Evolutionary conservation across 2,888 invertebrate species (phyloP).

Genomic region (Petrolisthes manimaculis): DNA sequence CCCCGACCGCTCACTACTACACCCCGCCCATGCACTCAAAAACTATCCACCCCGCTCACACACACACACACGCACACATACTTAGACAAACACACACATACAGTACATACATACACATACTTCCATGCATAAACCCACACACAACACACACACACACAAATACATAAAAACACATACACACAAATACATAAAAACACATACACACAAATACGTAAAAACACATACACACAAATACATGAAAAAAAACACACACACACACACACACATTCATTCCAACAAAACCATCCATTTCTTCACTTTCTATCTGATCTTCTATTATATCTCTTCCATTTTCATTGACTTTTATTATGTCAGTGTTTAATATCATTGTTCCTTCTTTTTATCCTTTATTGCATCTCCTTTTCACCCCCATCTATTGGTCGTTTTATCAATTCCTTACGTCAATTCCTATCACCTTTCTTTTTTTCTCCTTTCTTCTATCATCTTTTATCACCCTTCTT

Average conservation of each 20-base stretch:
- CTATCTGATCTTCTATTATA: no score
- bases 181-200: slow-evolving; percentile 28
- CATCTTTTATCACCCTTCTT: neutral
- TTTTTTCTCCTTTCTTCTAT: neutral
- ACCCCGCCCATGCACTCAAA: neutral
- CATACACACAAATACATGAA: neutral
- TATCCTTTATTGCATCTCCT: neutral
- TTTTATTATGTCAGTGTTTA: neutral
- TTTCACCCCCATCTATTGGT: neutral
- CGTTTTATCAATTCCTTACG: neutral
- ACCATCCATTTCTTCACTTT: no score
- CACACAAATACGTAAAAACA: neutral
- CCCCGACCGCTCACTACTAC: neutral
- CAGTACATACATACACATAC: neutral
- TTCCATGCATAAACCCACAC: neutral
- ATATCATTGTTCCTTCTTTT: neutral
- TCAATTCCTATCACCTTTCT: neutral
- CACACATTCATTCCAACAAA: neutral
- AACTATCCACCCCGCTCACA: neutral
- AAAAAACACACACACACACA: neutral
- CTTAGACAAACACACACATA: neutral
- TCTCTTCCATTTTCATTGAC: no score
- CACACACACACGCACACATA: neutral
- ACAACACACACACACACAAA: neutral
- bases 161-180: slow-evolving; percentile 27